A percentile compares a stretch with the other conserved stretches of the same genome.
Evolutionary conservation across 2,888 invertebrate species (phyloP).

Genomic region (Tenthredo scrophulariae): DNA sequence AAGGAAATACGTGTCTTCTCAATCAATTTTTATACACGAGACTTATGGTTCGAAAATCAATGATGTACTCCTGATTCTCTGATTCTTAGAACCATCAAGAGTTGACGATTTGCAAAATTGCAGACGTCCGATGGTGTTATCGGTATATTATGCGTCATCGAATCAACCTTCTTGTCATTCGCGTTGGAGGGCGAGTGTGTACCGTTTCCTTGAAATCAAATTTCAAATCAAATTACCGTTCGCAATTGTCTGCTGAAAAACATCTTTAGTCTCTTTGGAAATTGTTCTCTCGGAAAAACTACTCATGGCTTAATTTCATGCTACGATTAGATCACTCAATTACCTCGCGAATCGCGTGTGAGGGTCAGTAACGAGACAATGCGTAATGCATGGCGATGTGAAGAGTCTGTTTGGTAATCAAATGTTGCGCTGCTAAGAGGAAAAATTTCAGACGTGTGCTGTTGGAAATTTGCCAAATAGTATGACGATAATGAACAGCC

Average conservation of each 20-base stretch:
- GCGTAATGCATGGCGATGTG: background rate
- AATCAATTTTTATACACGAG: background rate
- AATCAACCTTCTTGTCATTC: constrained; percentile 12
- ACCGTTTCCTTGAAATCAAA: background rate
- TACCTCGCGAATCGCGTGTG: background rate
- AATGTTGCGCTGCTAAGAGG: background rate
- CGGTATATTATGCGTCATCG: background rate
- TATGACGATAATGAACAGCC: background rate
- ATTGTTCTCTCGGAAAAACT: background rate
- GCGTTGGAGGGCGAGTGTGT: background rate
- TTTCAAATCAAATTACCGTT: background rate
- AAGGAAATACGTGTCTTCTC: background rate
- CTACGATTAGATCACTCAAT: background rate
- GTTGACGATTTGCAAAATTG: background rate
- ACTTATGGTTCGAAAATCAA: background rate
- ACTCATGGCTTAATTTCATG: background rate
- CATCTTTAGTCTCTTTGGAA: too few relatives aligned
- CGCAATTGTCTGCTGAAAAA: background rate
- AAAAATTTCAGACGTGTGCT: constrained; percentile 20
- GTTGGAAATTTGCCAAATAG: constrained; percentile 33
- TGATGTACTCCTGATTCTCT: background rate
- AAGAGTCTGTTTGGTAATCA: background rate
- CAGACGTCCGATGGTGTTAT: constrained; percentile 11
- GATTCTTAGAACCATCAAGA: background rate
- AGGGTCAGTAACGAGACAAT: background rate